phyloP scores from a whole-genome alignment of 1,140 invertebrate species.

The Parapsyche elsis region DNA sequence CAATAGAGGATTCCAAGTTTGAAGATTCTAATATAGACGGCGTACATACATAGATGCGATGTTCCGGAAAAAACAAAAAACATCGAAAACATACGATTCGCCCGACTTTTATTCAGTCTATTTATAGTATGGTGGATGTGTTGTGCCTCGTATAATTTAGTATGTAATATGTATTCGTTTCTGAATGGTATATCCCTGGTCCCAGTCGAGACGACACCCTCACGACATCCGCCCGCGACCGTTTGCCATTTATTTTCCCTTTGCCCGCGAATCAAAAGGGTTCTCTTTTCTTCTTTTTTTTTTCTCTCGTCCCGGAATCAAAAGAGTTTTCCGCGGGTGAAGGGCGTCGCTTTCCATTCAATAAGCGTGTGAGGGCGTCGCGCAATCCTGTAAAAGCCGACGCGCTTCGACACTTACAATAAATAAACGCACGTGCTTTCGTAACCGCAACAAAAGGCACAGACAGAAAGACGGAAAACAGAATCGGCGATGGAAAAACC shows the following conservation, averaged over 20 bases:
- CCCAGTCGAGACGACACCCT: not conserved
- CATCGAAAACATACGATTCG: too few relatives aligned
- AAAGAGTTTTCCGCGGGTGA: slow-evolving; percentile 1
- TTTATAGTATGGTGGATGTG: too few relatives aligned
- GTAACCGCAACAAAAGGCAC: too few relatives aligned
- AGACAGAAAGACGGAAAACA: too few relatives aligned
- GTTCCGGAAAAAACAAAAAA: too few relatives aligned
- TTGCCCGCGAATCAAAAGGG: slow-evolving; percentile 13
- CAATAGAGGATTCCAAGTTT: too few relatives aligned
- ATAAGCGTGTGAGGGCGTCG: not conserved
- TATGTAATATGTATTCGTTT: too few relatives aligned
- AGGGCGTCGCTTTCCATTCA: not conserved
- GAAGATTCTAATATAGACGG: too few relatives aligned
- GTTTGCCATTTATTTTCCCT: slow-evolving; percentile 14
- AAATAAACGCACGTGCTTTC: not conserved
- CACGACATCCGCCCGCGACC: not conserved
- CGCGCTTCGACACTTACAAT: not conserved
- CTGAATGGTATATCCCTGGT: not conserved
- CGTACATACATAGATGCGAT: too few relatives aligned
- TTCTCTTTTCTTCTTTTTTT: not conserved
- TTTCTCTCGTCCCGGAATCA: not conserved
- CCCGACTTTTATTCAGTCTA: too few relatives aligned
- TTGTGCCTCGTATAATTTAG: too few relatives aligned
- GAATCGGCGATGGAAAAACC: too few relatives aligned
- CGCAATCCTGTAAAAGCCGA: not conserved